Evolutionary conservation across 2,888 invertebrate genomes (phyloP).

Genomic region (Heliconius erato): DNA sequence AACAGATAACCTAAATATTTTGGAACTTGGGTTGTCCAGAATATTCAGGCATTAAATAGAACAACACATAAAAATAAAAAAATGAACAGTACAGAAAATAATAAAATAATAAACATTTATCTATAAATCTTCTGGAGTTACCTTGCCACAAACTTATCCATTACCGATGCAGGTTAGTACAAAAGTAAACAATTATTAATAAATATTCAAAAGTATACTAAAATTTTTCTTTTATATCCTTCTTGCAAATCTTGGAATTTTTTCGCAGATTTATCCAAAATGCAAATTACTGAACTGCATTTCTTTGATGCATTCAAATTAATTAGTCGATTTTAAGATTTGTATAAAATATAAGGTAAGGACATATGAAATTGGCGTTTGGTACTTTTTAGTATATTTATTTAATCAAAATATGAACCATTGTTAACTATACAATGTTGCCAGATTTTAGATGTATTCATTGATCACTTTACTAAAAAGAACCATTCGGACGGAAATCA

Average conservation of each 20-base stretch:
- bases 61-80: slow-evolving; percentile 9
- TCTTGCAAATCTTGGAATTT: background rate
- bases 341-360: too few species aligned
- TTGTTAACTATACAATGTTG: too few species aligned
- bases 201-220: background rate
- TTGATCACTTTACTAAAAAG: too few species aligned
- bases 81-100: background rate
- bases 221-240: too few species aligned
- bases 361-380: too few species aligned
- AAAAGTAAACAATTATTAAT: slow-evolving; percentile 13
- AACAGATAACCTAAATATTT: background rate
- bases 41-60: background rate
- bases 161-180: background rate
- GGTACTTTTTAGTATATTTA: too few species aligned
- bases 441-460: too few species aligned
- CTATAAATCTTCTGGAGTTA: slow-evolving; percentile 2
- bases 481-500: too few species aligned
- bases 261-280: background rate
- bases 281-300: too few species aligned
- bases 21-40: background rate
- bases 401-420: too few species aligned
- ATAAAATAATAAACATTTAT: slow-evolving; percentile 12
- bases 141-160: slow-evolving; percentile 10
- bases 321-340: too few species aligned
- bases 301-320: too few species aligned